Base-by-base conservation (phyloP, 2,113 vertebrate species). In the Muntiacus muntjak region DNA sequence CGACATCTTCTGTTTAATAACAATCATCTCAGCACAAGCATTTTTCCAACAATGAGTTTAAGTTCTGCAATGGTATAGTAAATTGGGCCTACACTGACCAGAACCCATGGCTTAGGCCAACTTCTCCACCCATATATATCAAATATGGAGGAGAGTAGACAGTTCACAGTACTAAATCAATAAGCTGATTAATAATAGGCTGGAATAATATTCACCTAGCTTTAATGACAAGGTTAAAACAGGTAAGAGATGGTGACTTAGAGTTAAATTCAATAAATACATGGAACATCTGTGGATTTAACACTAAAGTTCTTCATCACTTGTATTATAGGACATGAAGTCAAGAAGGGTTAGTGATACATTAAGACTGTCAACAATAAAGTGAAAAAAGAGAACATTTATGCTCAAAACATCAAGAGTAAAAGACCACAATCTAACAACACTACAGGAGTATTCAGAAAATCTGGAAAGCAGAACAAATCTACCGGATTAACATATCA, bases 21-120 rank as follows among this genome's bases (percentile, higher is more conserved):
- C 71, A 94, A 88, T n/a, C 40, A 21, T 11, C 89, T 33, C 54
- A 90, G 43, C 25, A 94, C 82, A 81, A 94, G 58, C 25, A 93
- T 67, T 96, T 89, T 54, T 71, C 94, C 87, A 96, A 52, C 50
- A 91, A 45, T 43, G 36, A 82, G 33, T 47, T 96, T 88, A 94
- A 85, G 36, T 92, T 55, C 47, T 47, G 82, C 28, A 82, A 76
- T 40, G 23, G 36, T 88, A 78, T n/a, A 43, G 71, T 71, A 94
- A 94, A 82, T 21, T 47, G 74, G 52, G 62, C 33, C 89, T 79
- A 25, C 17, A 62, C 0, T 95, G 26, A 96, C 57, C 62, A 87
- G 79, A 92, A 92, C 9, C 40, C 74, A 55, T 64, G 28, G 91
- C 9, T 94, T 87, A 62, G 0, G 26, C n/a, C 88, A 82, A 84